phyloP scores from a whole-genome alignment of 30 jellyfish, hydroid and myxozoan species.

The Clytia hemisphaerica region DNA sequence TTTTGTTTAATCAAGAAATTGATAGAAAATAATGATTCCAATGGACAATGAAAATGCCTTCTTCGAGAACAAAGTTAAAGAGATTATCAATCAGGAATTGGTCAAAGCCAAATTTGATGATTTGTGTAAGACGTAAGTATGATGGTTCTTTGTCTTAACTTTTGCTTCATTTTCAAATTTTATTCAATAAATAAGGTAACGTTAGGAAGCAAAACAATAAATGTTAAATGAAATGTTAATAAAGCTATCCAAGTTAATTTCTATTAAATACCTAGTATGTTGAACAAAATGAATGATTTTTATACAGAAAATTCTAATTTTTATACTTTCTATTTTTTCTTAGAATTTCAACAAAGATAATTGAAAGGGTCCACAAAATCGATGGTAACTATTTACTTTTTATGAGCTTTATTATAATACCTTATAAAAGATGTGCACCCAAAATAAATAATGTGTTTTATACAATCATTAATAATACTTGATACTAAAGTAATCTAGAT shows the following conservation, averaged over 20 bases:
- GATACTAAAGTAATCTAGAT: too few species aligned
- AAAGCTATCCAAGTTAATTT: not conserved
- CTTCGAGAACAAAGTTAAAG: constrained; percentile 50
- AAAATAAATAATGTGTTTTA: not conserved
- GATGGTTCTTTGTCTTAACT: not conserved
- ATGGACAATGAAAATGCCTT: too few species aligned
- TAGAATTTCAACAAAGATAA: constrained; percentile 58
- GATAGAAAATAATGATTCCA: too few species aligned
- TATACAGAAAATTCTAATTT: not conserved
- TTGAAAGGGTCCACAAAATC: constrained; percentile 53
- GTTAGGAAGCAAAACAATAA: not conserved
- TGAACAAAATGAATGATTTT: not conserved
- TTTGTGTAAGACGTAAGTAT: constrained; percentile 59
- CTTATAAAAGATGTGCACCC: not conserved
- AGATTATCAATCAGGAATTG: constrained; percentile 58
- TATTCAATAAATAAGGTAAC: too few species aligned
- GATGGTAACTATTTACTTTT: constrained; percentile 43
- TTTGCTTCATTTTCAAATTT: not conserved
- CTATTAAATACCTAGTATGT: not conserved
- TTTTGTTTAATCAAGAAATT: too few species aligned
- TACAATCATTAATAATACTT: not conserved
- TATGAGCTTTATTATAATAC: not conserved
- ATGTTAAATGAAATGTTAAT: not conserved
- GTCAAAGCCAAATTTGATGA: constrained; percentile 59
- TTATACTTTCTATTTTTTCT: not conserved